phyloP scores from a whole-genome alignment of 2,888 invertebrate genomes.

The Acanthosoma haemorrhoidale region DNA sequence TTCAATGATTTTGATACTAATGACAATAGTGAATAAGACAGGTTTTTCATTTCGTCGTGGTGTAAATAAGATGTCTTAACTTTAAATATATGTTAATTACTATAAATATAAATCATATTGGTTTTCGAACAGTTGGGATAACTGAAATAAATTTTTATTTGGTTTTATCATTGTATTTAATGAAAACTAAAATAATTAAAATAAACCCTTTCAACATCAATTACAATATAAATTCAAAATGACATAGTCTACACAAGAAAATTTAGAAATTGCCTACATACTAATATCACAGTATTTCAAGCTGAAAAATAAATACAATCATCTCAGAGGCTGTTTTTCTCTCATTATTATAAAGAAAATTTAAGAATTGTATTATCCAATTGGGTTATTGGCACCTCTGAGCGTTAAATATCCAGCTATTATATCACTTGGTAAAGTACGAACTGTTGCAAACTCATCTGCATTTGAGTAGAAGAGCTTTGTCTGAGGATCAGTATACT shows the following conservation, averaged over 20 bases:
- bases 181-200: background rate
- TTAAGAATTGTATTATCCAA: conserved; percentile 51
- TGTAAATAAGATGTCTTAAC: too few relatives aligned
- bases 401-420: conserved; percentile 83
- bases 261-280: too few relatives aligned
- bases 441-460: conserved; percentile 81
- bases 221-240: background rate
- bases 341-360: background rate
- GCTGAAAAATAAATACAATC: background rate
- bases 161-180: too few relatives aligned
- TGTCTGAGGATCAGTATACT: conserved; percentile 86
- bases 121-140: too few relatives aligned
- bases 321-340: background rate
- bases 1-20: too few relatives aligned
- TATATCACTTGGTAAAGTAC: conserved; percentile 84
- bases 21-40: too few relatives aligned
- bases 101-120: too few relatives aligned
- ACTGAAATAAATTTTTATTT: too few relatives aligned
- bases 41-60: too few relatives aligned
- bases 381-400: conserved; percentile 73
- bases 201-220: background rate
- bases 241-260: background rate
- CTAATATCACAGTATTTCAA: too few relatives aligned
- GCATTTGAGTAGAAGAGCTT: conserved; percentile 77
- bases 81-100: too few relatives aligned